A percentile compares a stretch with the other conserved stretches of the same genome.
Evolutionary conservation across 2,797 vertebrate genomes (phyloP).

Genomic region (Sparus aurata): DNA sequence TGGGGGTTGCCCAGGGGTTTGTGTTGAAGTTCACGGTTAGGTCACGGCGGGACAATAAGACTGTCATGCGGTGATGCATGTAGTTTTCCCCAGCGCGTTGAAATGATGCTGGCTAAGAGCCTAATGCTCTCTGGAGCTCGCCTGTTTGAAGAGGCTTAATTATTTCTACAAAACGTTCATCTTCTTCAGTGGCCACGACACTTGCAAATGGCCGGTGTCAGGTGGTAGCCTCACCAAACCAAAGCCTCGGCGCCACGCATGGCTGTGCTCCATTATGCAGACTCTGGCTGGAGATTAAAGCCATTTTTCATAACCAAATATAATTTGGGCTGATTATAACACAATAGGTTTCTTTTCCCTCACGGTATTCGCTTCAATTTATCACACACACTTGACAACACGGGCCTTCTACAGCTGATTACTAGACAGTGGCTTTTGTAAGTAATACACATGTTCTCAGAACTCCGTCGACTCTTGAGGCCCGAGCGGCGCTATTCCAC

Average conservation of each 20-base stretch:
- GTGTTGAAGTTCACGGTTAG: conserved; percentile 56
- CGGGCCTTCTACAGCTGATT: conserved; percentile 41
- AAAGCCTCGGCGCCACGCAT: conserved; percentile 28
- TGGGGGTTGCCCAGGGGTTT: conserved; percentile 53
- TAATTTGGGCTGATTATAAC: conserved; percentile 61
- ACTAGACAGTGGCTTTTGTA: conserved; percentile 23
- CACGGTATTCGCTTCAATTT: conserved; percentile 48
- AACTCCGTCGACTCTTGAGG: conserved; percentile 16
- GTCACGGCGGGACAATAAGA: conserved; percentile 33
- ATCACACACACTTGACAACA: conserved; percentile 57
- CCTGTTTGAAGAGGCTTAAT: conserved; percentile 33
- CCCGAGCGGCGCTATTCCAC: background rate
- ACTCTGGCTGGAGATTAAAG: conserved; percentile 72
- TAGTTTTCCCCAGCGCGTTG: background rate
- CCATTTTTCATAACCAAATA: conserved; percentile 77
- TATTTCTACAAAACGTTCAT: conserved; percentile 39
- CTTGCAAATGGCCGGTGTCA: conserved; percentile 42
- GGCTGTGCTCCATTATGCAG: conserved; percentile 70
- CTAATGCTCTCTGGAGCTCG: background rate
- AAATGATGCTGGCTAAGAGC: conserved; percentile 3
- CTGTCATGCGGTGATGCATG: conserved; percentile 11
- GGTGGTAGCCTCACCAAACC: conserved; percentile 38
- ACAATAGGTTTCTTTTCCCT: conserved; percentile 54
- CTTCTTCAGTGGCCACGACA: conserved; percentile 39
- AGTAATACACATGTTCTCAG: conserved; percentile 48